Percentiles rank a stretch among this genome's conserved stretches.
These are phyloP conservation scores for Rana temporaria DNA, from an alignment of 2,113 vertebrate genomes.

Conservation along the genomic window DNA sequence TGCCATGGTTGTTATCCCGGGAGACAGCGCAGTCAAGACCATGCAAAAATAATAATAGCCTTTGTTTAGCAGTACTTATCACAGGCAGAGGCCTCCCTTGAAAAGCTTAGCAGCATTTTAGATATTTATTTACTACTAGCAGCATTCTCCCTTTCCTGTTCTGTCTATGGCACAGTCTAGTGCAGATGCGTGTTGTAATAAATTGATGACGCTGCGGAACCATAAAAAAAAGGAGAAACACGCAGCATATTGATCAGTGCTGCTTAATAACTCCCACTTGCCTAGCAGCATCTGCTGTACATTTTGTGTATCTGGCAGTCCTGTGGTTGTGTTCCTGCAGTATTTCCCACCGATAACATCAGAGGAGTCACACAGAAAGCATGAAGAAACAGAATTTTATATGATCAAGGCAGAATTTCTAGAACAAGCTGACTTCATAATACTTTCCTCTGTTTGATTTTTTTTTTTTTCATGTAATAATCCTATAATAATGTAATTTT, in stretches of 20 bases:
- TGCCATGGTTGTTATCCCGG: constrained; percentile 5
- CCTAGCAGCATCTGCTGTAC: not conserved
- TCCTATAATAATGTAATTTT: too few relatives aligned
- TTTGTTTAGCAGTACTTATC: not conserved
- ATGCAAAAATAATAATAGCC: too few relatives aligned
- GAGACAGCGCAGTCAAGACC: too few relatives aligned
- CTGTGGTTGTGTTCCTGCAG: not conserved
- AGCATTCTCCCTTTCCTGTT: not conserved
- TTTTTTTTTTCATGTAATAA: too few relatives aligned
- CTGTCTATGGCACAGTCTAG: not conserved
- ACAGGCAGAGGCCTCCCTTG: not conserved
- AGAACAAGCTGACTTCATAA: too few relatives aligned
- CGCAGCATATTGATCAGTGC: not conserved
- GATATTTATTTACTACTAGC: not conserved
- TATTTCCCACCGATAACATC: not conserved
- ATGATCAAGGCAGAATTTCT: not conserved
- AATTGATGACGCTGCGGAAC: not conserved
- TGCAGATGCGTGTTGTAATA: not conserved
- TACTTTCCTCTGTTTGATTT: too few relatives aligned
- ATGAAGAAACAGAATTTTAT: not conserved
- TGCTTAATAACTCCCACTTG: not conserved
- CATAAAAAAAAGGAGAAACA: not conserved
- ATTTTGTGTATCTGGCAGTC: not conserved
- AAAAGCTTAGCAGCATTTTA: not conserved
- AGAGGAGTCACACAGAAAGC: not conserved